Conservation (phyloP, 1,140 invertebrate species). For the Lasaia peninsularis region DNA sequence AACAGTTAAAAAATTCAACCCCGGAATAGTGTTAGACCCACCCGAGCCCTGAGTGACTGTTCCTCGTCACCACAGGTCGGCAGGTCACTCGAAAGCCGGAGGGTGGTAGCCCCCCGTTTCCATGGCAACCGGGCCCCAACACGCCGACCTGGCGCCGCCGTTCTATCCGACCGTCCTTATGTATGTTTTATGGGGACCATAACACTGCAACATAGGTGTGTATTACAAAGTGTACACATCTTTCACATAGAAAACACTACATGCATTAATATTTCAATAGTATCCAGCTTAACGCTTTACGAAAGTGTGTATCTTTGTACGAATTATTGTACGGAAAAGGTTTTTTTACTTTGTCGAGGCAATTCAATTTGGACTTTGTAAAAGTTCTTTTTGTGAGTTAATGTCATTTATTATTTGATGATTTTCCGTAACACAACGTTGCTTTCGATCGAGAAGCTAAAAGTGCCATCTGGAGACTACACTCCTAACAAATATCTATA, state of each 20-base stretch:
- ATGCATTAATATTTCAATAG: slow-evolving; percentile 51
- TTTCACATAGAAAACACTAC: slow-evolving; percentile 21
- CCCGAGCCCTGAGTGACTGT: slow-evolving; percentile 51
- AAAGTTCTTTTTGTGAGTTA: neutral
- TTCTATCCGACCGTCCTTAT: slow-evolving; percentile 44
- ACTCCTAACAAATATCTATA: neutral
- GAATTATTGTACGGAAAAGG: neutral
- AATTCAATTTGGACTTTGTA: neutral
- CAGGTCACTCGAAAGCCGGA: slow-evolving; percentile 58
- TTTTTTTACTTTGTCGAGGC: neutral
- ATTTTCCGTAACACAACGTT: no score
- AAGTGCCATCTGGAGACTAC: no score
- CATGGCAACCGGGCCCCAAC: slow-evolving; percentile 66
- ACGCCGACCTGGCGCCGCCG: slow-evolving; percentile 65
- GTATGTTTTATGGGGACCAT: slow-evolving; percentile 62
- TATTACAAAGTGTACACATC: slow-evolving; percentile 21
- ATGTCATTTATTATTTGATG: neutral
- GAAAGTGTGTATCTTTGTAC: neutral
- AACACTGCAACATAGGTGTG: slow-evolving; percentile 21
- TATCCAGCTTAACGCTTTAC: slow-evolving; percentile 13
- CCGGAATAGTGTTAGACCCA: slow-evolving; percentile 28
- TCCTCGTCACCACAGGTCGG: slow-evolving; percentile 55
- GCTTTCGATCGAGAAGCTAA: no score
- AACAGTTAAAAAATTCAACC: neutral
- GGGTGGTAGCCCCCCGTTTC: slow-evolving; percentile 43